Conservation (phyloP, 2,888 invertebrate species). For the Noctua janthina region DNA sequence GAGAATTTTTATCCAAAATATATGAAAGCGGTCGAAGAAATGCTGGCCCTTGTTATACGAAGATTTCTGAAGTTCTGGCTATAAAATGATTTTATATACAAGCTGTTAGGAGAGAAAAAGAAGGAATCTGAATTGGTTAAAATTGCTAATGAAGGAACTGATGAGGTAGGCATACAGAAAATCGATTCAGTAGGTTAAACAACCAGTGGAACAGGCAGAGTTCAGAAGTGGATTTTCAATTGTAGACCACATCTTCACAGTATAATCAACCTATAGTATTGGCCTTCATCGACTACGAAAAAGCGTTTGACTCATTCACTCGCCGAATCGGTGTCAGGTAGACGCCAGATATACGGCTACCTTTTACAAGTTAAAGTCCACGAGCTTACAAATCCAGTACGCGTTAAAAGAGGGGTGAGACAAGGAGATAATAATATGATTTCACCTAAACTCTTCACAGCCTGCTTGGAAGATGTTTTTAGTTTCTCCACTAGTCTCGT, state of each 20-base stretch:
- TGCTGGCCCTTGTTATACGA: not conserved
- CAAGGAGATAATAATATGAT: no score
- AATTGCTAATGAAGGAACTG: not conserved
- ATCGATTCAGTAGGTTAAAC: not conserved
- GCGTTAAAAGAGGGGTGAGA: no score
- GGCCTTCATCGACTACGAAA: slow-evolving; percentile 1
- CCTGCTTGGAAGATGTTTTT: no score
- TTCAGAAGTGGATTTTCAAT: not conserved
- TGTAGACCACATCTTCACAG: no score
- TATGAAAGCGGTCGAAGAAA: not conserved
- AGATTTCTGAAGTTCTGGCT: slow-evolving; percentile 28
- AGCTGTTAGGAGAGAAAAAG: not conserved
- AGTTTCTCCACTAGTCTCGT: no score
- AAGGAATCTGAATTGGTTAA: not conserved
- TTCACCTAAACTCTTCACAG: no score
- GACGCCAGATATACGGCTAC: no score
- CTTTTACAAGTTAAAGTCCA: no score
- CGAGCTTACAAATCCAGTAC: no score
- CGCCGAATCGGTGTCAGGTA: no score
- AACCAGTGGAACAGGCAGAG: not conserved
- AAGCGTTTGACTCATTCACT: not conserved
- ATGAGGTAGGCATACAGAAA: not conserved
- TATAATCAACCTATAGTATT: not conserved
- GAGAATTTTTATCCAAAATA: not conserved
- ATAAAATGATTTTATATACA: slow-evolving; percentile 15